phyloP scores from a whole-genome alignment of 2,888 invertebrate species.

The Tetranychus truncatus region DNA sequence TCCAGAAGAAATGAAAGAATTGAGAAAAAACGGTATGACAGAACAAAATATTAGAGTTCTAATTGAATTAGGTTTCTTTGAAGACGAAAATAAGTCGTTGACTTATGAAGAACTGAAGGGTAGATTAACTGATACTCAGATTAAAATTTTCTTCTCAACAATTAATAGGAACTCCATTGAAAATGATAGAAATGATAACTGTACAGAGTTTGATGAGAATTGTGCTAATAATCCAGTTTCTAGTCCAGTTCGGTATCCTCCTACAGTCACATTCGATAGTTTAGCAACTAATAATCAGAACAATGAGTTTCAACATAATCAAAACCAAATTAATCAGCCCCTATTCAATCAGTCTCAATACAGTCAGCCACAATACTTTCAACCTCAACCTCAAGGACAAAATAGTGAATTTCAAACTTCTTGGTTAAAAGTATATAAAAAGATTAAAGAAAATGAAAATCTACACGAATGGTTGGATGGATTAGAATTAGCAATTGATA shows the following conservation, averaged over 20 bases:
- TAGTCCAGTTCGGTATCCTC: background rate
- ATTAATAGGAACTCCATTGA: background rate
- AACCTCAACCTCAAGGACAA: too few species aligned
- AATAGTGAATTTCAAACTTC: background rate
- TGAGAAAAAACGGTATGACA: background rate
- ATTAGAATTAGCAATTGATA: background rate
- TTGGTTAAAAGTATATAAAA: background rate
- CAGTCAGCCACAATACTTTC: background rate
- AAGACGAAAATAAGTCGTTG: background rate
- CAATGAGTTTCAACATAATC: too few species aligned
- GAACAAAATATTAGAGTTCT: background rate
- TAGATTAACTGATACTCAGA: background rate
- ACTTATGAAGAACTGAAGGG: background rate
- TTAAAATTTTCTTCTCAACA: background rate
- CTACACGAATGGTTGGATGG: background rate
- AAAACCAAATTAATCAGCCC: too few species aligned
- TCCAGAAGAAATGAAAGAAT: background rate
- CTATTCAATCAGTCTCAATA: too few species aligned
- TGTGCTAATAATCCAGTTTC: background rate
- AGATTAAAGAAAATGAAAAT: background rate
- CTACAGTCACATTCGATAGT: too few species aligned
- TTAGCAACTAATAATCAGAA: background rate
- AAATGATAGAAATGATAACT: background rate
- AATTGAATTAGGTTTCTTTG: background rate
- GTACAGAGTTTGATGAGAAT: too few species aligned